Base-by-base conservation (phyloP, 2,797 vertebrate genomes). In the Chaunax sp. region DNA sequence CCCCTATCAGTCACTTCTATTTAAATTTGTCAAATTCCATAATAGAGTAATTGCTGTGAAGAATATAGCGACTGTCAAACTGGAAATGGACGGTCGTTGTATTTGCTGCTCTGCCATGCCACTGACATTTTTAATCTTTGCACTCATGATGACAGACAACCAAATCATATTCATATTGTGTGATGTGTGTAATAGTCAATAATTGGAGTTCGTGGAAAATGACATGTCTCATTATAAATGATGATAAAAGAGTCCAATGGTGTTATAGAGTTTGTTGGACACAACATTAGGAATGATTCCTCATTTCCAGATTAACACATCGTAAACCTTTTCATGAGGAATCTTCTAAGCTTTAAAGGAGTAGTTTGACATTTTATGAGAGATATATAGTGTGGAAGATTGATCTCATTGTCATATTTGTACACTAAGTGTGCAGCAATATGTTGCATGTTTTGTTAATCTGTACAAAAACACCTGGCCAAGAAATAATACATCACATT, bases 1-100 rank as follows among this genome's bases (percentile, higher is more conserved):
- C 54, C 45, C 58, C 59, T 22, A 66, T 74, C 19, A 59, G 44
- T 87, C 61, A 74, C 74, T 77, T 69, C 64, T 64, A 80, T 86
- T 80, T 50, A 78, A 77, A 80, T n/a, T 45, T 72, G 81, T 90
- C 81, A 84, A 68, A 80, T 59, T 81, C 76, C 40, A 81, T 87
- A 70, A 87, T 50, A 30, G 65, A 81, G 65, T 80, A 77, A 83
- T 77, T 80, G 72, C 74, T 43, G 14, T 66, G 74, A 78, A 47
- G 75, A 84, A 86, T 55, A 86, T 55, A 78, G 72, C 47, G 64
- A 64, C 71, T 78, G 84, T 81, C 81, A 66, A 12, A 4, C 18
- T 72, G 62, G 20, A 68, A 77, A 78, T 78, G 47, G 77, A 71
- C 28, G 47, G 46, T 60, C 61, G 77, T 80, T 66, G 59, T 66